Conservation (phyloP, 2,888 invertebrate species). For the Leucophenga montana region DNA sequence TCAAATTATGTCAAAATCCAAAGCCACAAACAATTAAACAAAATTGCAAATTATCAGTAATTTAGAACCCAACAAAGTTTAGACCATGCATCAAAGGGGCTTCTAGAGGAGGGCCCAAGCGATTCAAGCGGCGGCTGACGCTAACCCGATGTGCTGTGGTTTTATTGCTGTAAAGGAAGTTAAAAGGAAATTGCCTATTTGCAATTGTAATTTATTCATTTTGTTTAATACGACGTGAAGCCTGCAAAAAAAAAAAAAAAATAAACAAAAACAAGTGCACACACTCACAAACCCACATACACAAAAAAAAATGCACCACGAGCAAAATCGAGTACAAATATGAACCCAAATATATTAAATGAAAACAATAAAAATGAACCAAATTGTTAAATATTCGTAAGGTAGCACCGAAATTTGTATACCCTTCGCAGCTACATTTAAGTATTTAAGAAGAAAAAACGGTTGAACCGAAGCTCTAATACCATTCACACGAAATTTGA, state of each 20-base stretch:
- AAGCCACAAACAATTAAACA: conserved; percentile 65
- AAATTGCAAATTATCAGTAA: conserved; percentile 66
- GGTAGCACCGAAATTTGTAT: too few relatives aligned
- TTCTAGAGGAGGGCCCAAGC: background rate
- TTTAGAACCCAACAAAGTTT: conserved; percentile 45
- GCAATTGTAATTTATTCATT: conserved; percentile 67
- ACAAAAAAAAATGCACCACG: conserved; percentile 41
- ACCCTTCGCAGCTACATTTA: too few relatives aligned
- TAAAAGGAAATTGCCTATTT: conserved; percentile 65
- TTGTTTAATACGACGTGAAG: conserved; percentile 64
- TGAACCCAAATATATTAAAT: background rate
- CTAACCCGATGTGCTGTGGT: conserved; percentile 32
- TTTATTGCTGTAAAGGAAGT: conserved; percentile 52
- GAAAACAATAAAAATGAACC: conserved; percentile 22
- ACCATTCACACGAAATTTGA: too few relatives aligned
- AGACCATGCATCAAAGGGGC: conserved; percentile 35
- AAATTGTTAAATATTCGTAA: conserved; percentile 37
- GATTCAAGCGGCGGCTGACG: conserved; percentile 48
- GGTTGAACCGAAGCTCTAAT: too few relatives aligned
- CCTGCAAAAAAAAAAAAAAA: background rate
- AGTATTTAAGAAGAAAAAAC: too few relatives aligned
- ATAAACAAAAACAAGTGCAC: conserved; percentile 18
- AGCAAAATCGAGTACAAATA: background rate
- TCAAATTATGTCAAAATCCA: conserved; percentile 62
- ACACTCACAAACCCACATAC: conserved; percentile 31